Evolutionary conservation across 2,113 vertebrate genomes (phyloP), one percentile per base, ranked within the genome.

Genomic region (Cheilinus undulatus): DNA sequence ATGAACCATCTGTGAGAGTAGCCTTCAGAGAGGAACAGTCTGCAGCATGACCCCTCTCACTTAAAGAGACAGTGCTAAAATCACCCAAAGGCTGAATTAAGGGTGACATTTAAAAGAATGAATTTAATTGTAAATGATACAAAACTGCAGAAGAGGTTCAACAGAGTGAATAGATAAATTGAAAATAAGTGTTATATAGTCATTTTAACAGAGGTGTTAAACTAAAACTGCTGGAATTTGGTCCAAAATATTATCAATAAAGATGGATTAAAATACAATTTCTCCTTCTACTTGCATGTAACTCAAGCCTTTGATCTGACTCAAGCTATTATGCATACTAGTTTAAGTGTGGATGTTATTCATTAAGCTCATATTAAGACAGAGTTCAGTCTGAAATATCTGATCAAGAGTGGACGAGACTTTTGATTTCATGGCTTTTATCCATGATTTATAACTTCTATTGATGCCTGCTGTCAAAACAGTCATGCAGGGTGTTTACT

Each of bases 401-500:
- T 61, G 43, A 52, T 54, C 57, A 23, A 82, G 46, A 17, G 63
- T 30, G 58, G 38, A 67, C 28, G 52, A 57, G 53, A 34, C 28
- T 56, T 14, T 71, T 42, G 17, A 42, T 42, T 42, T 42, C 40
- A 19, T 42, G 64, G 38, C 76, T 52, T 73, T 70, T 69, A 53
- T 52, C 59, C 62, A n/a, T 40, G 51, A 20, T 69, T 54, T 50
- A 60, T 53, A 24, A 51, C 42, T 76, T 51, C 76, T 43, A 73
- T 51, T 14, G 67, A 59, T 73, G 51, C 34, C 72, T 83, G 54
- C 63, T 49, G 50, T 59, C 68, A 61, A 64, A 82, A 72, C 27
- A 75, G 50, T 83, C 52, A 76, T 87, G 80, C 80, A 81, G 79
- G 51, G 64, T 90, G 81, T 87, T 89, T 87, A 70, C 72, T 84